Base-by-base conservation (phyloP, 2,888 invertebrate species). In the Tenthredo livida region DNA sequence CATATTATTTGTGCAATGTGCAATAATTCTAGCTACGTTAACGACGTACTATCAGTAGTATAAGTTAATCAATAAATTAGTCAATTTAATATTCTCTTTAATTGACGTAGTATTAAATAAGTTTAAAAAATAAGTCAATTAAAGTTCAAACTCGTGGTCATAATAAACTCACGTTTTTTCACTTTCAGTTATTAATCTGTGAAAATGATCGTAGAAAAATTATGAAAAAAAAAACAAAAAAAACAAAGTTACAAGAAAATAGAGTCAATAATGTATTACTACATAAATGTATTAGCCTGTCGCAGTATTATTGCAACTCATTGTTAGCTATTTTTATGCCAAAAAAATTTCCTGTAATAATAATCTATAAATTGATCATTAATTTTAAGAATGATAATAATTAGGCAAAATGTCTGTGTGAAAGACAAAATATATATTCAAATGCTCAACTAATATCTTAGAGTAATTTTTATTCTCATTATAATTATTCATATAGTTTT, bases 91-190 rank as follows among this genome's bases (percentile, higher is more conserved):
- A 29, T 50, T 77, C 80, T 61, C 61, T 80, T 61, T 37, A n/a
- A n/a, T n/a, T 58, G 80, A 80, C 21, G 15, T 80, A 37, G 21
- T 25, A 61, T 21, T 17, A 9, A n/a, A 80, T 40, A 77, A 77
- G 80, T 58, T 58, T 37, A 61, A 80, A 61, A 47, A 77, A 80
- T 80, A 61, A 80, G 80, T 61, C 80, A 80, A 80, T 80, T 80
- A 80, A 80, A 61, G 80, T 80, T 80, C 80, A 80, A 58, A 40
- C 37, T 58, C 54, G 40, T 54, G 12, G 33, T 75, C 33, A 29
- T n/a, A 77, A 17, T 54, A n/a, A 29, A 29, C n/a, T 77, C 77
- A 77, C n/a, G 40, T 43, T 43, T 33, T 29, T 54, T 77, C 6
- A 54, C 40, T n/a, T 33, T 17, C 6, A 54, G n/a, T 77, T 54